These are phyloP conservation scores for Exaiptasia diaphana DNA, from an alignment of 64 coral and sea anemone species.

Conservation along the genomic window DNA sequence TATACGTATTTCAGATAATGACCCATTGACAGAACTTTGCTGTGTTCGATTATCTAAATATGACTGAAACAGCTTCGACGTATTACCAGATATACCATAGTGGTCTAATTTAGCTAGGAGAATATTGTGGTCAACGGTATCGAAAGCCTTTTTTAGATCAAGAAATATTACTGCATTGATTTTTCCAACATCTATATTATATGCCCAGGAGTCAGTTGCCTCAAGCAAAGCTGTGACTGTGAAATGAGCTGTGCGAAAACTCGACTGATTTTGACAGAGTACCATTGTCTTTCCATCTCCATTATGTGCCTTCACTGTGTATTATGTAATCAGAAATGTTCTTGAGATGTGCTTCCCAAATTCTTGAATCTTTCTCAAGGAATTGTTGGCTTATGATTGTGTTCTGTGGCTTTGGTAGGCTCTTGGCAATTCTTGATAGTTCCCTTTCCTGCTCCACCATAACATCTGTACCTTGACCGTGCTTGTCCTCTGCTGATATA, in stretches of 20 bases:
- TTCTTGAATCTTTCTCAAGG: background rate
- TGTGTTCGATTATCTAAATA: constrained; percentile 27
- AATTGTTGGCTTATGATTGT: background rate
- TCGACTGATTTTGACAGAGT: background rate
- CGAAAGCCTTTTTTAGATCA: constrained; percentile 16
- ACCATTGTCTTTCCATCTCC: background rate
- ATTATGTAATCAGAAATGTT: background rate
- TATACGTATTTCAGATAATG: background rate
- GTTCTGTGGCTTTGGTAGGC: constrained; percentile 10
- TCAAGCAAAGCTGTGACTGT: background rate
- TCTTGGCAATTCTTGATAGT: constrained; percentile 8
- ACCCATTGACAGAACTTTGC: constrained; percentile 35
- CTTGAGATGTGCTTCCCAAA: constrained; percentile 7
- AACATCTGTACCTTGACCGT: background rate
- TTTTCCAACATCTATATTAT: background rate
- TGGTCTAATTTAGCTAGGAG: background rate
- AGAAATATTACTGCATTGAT: constrained; percentile 21
- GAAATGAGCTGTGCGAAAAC: background rate
- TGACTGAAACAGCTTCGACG: constrained; percentile 38
- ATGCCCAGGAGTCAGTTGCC: background rate
- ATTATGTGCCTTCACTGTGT: background rate
- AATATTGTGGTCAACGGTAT: background rate
- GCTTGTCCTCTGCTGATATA: background rate
- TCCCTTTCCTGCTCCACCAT: background rate
- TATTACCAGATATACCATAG: constrained; percentile 1